Percentiles rank a stretch among this genome's conserved stretches.
Conservation (phyloP, 2,888 invertebrate species). For the Thymelicus lineola region DNA sequence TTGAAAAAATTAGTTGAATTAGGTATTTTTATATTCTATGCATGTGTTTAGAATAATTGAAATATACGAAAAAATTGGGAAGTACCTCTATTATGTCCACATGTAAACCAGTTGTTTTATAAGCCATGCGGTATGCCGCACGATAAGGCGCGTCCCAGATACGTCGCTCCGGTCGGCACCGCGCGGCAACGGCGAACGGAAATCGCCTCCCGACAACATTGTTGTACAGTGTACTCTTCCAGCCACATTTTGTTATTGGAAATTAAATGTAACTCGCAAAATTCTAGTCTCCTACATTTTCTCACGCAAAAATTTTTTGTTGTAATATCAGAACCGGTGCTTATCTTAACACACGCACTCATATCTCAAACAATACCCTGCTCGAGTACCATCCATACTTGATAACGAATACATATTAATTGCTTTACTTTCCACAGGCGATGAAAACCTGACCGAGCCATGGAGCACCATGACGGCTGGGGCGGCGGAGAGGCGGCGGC, state of each 20-base stretch:
- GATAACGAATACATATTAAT: conserved; percentile 19
- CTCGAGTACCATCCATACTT: not conserved
- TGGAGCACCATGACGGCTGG: conserved; percentile 80
- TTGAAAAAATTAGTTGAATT: no score
- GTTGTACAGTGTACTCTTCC: conserved; percentile 70
- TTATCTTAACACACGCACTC: conserved; percentile 42
- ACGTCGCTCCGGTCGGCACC: conserved; percentile 63
- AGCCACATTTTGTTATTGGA: conserved; percentile 45
- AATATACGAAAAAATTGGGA: no score
- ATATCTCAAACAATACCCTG: conserved; percentile 17
- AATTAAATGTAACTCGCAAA: conserved; percentile 41
- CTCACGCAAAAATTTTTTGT: not conserved
- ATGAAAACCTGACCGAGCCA: conserved; percentile 79
- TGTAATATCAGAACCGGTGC: conserved; percentile 39
- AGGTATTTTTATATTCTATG: no score
- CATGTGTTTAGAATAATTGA: no score
- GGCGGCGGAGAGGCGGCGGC: conserved; percentile 64
- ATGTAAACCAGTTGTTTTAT: not conserved
- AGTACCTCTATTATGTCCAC: no score
- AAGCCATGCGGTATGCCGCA: conserved; percentile 39
- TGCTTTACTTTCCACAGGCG: conserved; percentile 68
- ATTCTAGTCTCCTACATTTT: conserved; percentile 10
- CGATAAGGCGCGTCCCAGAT: conserved; percentile 74
- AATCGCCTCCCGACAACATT: conserved; percentile 81
- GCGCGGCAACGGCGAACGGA: conserved; percentile 72